Conservation (phyloP, 2,888 invertebrate species). For the Acanthopleura granulata region DNA sequence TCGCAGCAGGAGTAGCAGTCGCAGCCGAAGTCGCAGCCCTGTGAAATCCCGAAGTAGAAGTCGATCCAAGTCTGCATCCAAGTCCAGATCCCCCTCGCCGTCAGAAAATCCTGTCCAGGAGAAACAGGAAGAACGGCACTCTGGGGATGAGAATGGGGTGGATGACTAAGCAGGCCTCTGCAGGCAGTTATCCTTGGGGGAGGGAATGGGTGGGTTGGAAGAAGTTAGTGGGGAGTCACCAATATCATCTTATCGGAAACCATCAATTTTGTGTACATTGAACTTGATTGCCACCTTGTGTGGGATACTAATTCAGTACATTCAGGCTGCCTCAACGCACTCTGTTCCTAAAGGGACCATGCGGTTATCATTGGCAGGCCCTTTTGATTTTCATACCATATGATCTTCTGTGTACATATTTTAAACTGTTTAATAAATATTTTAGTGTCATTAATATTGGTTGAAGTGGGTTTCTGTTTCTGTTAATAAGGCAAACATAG, state of each 20-base stretch:
- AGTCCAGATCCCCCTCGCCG: background rate
- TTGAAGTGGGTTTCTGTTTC: too few relatives aligned
- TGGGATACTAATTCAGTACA: background rate
- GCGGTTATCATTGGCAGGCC: too few relatives aligned
- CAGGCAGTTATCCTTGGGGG: background rate
- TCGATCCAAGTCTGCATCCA: background rate
- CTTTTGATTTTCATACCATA: too few relatives aligned
- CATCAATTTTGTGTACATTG: too few relatives aligned
- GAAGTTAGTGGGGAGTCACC: background rate
- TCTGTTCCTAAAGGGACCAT: too few relatives aligned
- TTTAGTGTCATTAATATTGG: background rate
- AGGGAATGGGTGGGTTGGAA: background rate
- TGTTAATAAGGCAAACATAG: too few relatives aligned
- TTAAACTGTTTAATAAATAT: slow-evolving; percentile 10
- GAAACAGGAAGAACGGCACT: background rate
- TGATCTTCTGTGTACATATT: background rate
- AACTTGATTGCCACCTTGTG: background rate
- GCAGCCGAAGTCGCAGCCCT: background rate
- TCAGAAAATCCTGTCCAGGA: background rate
- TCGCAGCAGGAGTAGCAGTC: slow-evolving; percentile 5
- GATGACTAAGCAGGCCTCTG: background rate
- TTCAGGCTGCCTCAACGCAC: too few relatives aligned
- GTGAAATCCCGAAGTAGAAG: slow-evolving; percentile 5
- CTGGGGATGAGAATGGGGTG: slow-evolving; percentile 1
- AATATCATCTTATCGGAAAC: too few relatives aligned